phyloP scores from a whole-genome alignment of 2,797 vertebrate genomes.

The Falco naumanni region DNA sequence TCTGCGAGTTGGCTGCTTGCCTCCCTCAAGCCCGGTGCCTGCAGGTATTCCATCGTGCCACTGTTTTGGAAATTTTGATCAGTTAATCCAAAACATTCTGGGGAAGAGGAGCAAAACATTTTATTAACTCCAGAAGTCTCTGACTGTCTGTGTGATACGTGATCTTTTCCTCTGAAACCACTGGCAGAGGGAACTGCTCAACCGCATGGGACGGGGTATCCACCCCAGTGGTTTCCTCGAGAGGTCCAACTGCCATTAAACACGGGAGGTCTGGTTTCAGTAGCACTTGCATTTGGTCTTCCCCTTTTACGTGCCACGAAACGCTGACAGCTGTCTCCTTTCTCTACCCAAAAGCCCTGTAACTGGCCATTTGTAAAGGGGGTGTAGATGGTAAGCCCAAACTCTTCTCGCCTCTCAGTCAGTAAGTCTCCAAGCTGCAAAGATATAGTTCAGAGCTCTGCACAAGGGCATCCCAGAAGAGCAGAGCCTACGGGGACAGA shows the following conservation, averaged over 20 bases:
- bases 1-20: not conserved
- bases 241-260: constrained; percentile 29
- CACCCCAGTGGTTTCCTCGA: constrained; percentile 38
- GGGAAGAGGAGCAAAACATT: not conserved
- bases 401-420: not conserved
- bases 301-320: not conserved
- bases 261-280: constrained; percentile 41
- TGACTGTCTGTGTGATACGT: not conserved
- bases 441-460: not conserved
- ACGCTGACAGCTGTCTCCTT: not conserved
- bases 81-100: not conserved
- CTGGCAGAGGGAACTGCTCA: constrained; percentile 13
- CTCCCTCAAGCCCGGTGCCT: not conserved
- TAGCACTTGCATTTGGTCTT: not conserved
- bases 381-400: not conserved
- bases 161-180: constrained; percentile 46
- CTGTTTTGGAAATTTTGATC: not conserved
- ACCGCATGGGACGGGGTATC: not conserved
- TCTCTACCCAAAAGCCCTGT: not conserved
- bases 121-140: constrained; percentile 16
- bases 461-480: not conserved
- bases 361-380: not conserved
- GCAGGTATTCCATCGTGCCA: not conserved
- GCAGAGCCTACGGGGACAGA: not conserved
- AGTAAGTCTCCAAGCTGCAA: not conserved